A percentile compares a stretch with the other conserved stretches of the same genome.
These are phyloP conservation scores for Illadopsis cleaveri DNA, from an alignment of 2,113 vertebrate genomes.

Conservation along the genomic window DNA sequence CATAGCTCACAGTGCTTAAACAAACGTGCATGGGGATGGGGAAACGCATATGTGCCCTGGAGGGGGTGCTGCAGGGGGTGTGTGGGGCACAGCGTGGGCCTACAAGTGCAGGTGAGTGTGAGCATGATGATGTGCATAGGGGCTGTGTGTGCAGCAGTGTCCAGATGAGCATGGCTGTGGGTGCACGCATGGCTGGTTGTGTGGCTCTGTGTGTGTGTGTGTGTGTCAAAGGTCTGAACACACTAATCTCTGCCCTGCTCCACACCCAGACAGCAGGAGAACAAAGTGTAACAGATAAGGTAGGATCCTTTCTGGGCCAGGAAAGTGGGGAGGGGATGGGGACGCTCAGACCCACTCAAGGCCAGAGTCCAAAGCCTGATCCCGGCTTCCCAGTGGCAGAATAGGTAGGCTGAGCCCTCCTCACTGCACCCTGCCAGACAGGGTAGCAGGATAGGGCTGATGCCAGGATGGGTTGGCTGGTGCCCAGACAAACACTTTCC, in stretches of 20 bases:
- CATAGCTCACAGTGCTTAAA: background rate
- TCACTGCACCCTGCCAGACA: accelerated
- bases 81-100: background rate
- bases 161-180: background rate
- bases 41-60: accelerated
- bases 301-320: background rate
- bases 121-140: accelerated
- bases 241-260: slow-evolving; percentile 50
- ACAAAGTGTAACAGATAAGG: slow-evolving; percentile 68
- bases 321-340: background rate
- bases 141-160: background rate
- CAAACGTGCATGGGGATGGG: accelerated
- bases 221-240: slow-evolving; percentile 44
- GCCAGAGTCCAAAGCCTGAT: slow-evolving; percentile 55
- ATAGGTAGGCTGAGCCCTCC: background rate
- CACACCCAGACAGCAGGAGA: slow-evolving; percentile 61
- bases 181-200: background rate
- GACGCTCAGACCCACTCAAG: slow-evolving; percentile 27
- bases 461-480: background rate
- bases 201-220: background rate
- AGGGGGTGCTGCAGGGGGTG: accelerated
- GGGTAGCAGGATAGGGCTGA: background rate
- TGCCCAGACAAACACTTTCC: background rate
- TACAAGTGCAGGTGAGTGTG: background rate
- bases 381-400: background rate